These are phyloP conservation scores for Syrmaticus mikado DNA, from an alignment of 2,113 vertebrate genomes.

Conservation along the genomic window DNA sequence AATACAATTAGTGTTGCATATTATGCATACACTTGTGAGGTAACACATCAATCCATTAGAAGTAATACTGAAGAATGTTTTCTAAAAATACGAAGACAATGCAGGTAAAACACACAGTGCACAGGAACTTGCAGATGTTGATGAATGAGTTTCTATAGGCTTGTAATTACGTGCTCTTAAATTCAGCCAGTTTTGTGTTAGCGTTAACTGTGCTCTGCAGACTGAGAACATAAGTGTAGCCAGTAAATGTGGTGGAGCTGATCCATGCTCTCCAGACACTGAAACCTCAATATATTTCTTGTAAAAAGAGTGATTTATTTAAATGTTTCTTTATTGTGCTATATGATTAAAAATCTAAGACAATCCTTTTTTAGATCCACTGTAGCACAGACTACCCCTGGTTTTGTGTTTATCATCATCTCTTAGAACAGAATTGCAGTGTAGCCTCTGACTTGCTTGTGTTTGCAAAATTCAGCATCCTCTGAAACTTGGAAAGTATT, in stretches of 20 bases:
- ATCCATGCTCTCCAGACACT: background rate
- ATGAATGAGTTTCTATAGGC: background rate
- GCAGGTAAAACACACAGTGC: accelerated
- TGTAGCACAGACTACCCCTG: accelerated
- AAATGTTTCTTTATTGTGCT: background rate
- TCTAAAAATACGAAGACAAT: background rate
- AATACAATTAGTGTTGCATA: conserved; percentile 46
- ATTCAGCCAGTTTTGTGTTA: background rate
- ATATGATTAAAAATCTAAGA: background rate
- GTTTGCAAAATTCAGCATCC: background rate
- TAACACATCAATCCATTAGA: background rate
- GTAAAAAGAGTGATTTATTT: background rate
- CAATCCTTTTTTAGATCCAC: background rate
- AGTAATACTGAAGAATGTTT: background rate
- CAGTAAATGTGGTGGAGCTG: background rate
- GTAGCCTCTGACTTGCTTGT: background rate
- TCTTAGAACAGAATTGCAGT: background rate
- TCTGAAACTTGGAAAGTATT: background rate
- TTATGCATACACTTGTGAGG: background rate
- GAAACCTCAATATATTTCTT: background rate
- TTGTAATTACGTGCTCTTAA: background rate
- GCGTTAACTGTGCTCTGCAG: background rate
- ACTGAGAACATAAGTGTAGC: background rate
- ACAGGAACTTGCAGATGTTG: background rate
- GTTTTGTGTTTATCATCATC: background rate